A percentile compares a stretch with the other conserved stretches of the same genome.
phyloP scores from a whole-genome alignment of 2,888 invertebrate species.

The Protophormia terraenovae region DNA sequence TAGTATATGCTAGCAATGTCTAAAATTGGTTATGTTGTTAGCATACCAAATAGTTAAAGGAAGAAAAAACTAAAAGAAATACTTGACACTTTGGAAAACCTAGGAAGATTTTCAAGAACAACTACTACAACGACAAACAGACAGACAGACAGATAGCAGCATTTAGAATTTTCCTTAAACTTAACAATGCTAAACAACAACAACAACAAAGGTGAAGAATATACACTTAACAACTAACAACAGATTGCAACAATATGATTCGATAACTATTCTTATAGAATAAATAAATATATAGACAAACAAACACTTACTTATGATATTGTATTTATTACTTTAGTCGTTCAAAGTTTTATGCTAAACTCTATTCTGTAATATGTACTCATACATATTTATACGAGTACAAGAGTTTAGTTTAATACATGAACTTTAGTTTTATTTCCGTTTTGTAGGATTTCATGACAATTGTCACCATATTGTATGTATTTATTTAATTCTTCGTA shows the following conservation, averaged over 20 bases:
- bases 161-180: constrained; percentile 57
- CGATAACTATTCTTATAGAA: constrained; percentile 51
- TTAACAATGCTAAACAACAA: constrained; percentile 39
- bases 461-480: constrained; percentile 60
- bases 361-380: constrained; percentile 12
- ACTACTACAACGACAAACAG: too few relatives aligned
- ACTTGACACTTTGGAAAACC: constrained; percentile 46
- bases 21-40: constrained; percentile 18
- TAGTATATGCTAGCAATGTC: neutral
- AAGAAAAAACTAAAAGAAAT: neutral
- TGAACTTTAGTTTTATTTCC: constrained; percentile 66
- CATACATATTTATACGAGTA: constrained; percentile 51
- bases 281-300: constrained; percentile 29
- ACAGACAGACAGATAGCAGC: constrained; percentile 4
- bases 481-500: constrained; percentile 4
- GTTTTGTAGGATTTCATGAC: constrained; percentile 63
- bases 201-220: constrained; percentile 9
- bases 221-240: constrained; percentile 56
- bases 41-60: constrained; percentile 6
- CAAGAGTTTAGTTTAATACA: constrained; percentile 31
- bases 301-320: constrained; percentile 33
- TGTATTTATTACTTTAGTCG: constrained; percentile 7
- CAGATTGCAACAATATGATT: constrained; percentile 61
- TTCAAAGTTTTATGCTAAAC: neutral
- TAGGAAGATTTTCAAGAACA: constrained; percentile 44